A percentile compares a stretch with the other conserved stretches of the same genome.
Evolutionary conservation across 2,888 invertebrate genomes (phyloP).

Genomic region (Camponotus fellah): DNA sequence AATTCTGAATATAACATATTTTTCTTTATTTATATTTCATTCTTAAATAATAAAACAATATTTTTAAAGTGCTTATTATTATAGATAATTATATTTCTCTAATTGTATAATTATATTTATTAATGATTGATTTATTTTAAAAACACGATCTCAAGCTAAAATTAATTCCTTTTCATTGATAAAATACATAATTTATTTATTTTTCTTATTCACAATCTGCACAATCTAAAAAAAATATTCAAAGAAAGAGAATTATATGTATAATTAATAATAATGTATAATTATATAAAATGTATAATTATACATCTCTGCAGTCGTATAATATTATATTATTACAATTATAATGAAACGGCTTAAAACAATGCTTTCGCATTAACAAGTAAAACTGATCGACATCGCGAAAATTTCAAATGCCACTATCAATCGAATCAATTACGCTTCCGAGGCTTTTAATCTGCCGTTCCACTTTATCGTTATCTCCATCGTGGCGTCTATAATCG

Average conservation of each 20-base stretch:
- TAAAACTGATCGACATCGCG: background rate
- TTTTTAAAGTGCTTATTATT: background rate
- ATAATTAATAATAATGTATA: background rate
- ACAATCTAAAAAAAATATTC: background rate
- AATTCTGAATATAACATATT: background rate
- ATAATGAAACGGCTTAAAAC: background rate
- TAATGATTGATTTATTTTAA: background rate
- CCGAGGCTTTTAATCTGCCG: background rate
- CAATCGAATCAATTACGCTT: background rate
- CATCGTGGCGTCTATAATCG: background rate
- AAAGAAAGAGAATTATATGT: background rate
- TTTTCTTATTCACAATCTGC: background rate
- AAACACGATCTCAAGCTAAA: background rate
- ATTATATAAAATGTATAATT: background rate
- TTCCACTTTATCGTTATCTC: background rate
- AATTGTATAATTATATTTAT: background rate
- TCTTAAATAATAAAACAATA: background rate
- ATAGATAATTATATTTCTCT: background rate
- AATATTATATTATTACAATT: background rate
- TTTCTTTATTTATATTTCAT: background rate
- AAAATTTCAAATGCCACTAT: background rate
- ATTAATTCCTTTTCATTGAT: background rate
- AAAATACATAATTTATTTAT: background rate
- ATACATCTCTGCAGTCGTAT: background rate
- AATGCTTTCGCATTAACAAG: background rate